Evolutionary conservation across 2,888 invertebrate species (phyloP), one percentile per base, ranked within the genome.

Genomic region (Pteria penguin): DNA sequence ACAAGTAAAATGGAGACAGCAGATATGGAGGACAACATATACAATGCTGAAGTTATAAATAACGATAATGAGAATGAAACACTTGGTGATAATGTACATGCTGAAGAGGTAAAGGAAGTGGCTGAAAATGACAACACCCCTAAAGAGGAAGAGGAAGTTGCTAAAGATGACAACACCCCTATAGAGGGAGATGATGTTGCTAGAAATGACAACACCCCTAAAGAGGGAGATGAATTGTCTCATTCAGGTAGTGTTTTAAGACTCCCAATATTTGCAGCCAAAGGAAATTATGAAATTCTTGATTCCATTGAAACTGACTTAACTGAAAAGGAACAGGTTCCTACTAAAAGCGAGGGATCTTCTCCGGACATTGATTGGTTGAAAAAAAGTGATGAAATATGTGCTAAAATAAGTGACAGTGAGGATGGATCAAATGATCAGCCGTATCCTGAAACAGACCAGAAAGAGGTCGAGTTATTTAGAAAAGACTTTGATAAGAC

Each of bases 231-330:
- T 26, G 60, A 60, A 11, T 5, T 11, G 24, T 27, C 60, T 27
- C 60, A n/a, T 24, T 22, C 27, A 2, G 54, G 55, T 55, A 55
- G 14, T 32, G 29, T 68, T 24, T 33, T 68, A 2, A 55, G 33
- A 31, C 57, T 68, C 31, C 68, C 68, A 2, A 68, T 68, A 57
- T 68, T 68, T 57, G 78, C 72, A 31, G 75, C 78, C 29, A 70
- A 79, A 27, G 76, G 72, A 62, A 71, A 68, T 36, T 62, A 73
- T 31, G 80, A 77, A 32, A 26, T 55, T 54, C 54, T 36, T 3
- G 58, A 68, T 36, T 31, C 31, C 22, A 32, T 55, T 31, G 68
- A 68, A 8, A 57, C 60, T 18, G 60, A 60, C 18, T 14, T 65
- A 24, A 32, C 36, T 5, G 65, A 65, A 26, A 45, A 63, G 54